These are phyloP conservation scores for Strongylocentrotus purpuratus DNA, from an alignment of 35 echinoderm and acorn worm species.

Conservation along the genomic window DNA sequence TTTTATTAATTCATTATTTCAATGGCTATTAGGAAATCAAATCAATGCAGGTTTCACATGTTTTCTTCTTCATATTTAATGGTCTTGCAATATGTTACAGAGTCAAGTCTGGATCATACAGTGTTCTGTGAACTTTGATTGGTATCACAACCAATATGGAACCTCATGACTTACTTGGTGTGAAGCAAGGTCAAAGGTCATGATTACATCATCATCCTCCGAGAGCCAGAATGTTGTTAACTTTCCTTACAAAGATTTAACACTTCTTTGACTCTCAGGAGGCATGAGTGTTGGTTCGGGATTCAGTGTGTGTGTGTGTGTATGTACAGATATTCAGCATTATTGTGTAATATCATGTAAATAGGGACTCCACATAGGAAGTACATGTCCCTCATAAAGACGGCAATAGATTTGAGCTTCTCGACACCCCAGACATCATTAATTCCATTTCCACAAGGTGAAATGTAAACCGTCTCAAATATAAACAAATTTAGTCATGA, in stretches of 20 bases:
- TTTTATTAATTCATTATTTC: too few species aligned
- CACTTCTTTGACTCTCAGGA: not conserved
- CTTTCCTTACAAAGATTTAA: not conserved
- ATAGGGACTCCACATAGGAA: not conserved
- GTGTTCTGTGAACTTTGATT: not conserved
- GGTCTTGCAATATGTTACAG: not conserved
- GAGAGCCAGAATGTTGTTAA: too few species aligned
- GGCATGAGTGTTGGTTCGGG: not conserved
- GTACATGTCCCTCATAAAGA: not conserved
- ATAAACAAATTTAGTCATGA: too few species aligned
- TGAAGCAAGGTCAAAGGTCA: not conserved
- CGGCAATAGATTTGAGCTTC: not conserved
- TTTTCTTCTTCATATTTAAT: not conserved
- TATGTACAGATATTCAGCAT: not conserved
- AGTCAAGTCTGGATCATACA: not conserved
- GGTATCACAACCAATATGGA: not conserved
- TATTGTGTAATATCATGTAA: not conserved
- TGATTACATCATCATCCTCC: too few species aligned
- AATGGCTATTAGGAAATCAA: too few species aligned
- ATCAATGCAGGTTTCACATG: too few species aligned
- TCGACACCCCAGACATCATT: not conserved
- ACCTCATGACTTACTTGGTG: not conserved
- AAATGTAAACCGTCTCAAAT: not conserved
- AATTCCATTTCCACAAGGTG: not conserved
- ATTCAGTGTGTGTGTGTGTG: constrained; percentile 25